Base-by-base conservation (phyloP, 1,140 invertebrate species). In the Lordiphosa collinella region DNA sequence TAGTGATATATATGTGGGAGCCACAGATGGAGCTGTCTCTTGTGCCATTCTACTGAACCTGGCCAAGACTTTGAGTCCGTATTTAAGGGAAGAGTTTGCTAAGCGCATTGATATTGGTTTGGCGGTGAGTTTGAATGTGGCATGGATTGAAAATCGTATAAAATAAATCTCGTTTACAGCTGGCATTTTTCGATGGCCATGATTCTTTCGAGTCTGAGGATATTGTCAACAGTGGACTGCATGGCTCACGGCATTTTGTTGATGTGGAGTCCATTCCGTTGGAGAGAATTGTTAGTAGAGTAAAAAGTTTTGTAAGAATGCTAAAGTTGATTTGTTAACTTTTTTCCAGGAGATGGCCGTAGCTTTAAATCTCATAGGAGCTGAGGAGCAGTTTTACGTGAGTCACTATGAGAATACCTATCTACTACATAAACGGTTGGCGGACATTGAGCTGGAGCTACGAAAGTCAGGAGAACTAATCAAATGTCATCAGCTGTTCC, bases 181-280 rank as follows among this genome's bases (percentile, higher is more conserved):
- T 75, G 4, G 40, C 54, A 0, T 65, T 75, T 14, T 75, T 75
- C 16, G 72, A 75, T 36, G 65, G 65, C 1, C 65, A 75, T 10
- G 50, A 65, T 16, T 25, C 70, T 0, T 34, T 46, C 7, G 38
- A 46, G 2, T 10, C 34, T 1, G 4, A 11, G 0, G 49, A 69
- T 1, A 18, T 18, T 18, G 16, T 2, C 16, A 25, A n/a, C 6
- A 41, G 35, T 44, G 7, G 4, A 3, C 32, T 64, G 0, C 22
- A 22, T 11, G 72, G 71, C 2, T 64, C 71, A 0, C 7, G 18
- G 6, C 32, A 10, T 10, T 75, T 75, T 25, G 31, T 48, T 0
- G 6, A 47, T 1, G 4, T n/a, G 0, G 38, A 69, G 12, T 5
- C 18, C 1, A 31, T 74, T 7, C 38, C 50, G 4, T 3, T 47